Base-by-base conservation (phyloP, 2,797 vertebrate genomes). In the Acanthornis magna region DNA sequence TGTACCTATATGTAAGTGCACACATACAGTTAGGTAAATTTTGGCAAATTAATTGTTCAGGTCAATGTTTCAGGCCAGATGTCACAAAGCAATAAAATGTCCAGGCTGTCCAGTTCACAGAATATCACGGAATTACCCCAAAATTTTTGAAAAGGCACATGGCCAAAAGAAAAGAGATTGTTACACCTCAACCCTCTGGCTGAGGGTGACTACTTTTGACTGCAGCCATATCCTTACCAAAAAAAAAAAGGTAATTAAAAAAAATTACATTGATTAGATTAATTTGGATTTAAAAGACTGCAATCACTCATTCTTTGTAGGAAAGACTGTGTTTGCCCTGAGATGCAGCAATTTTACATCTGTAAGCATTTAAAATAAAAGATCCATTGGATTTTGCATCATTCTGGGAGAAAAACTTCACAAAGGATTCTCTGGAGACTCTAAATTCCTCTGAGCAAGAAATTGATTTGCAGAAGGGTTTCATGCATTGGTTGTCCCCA, bases 1-100 rank as follows among this genome's bases (percentile, higher is more conserved):
- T 1, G 0, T 17, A 8, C 1, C 8, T 30, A 2, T 13, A 12
- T 12, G 42, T n/a, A 5, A 21, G 11, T 79, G 54, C 4, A 53
- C 10, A 67, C 3, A 43, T 21, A 12, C 2, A 40, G 22, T 25
- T 30, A 74, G 38, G 5, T 9, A 38, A 27, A 4, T 51, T 91
- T 60, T 40, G 30, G 30, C 5, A 86, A 47, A 61, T 48, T 4
- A 68, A 18, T 30, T 82, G 3, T 68, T 53, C 23, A 17, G 22
- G 16, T 53, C 22, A 81, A 38, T 16, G 7, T 70, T 77, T 83
- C 50, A 66, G 16, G 26, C 2, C 3, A 51, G n/a, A 34, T 7
- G 8, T n/a, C 9, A 27, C 5, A 48, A 53, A 75, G 3, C 30
- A 80, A 20, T 7, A 63, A 57, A 61, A 32, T 7, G 1, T 43